These are phyloP conservation scores for Poeciliopsis prolifica DNA, from an alignment of 2,113 vertebrate species.

Conservation along the genomic window DNA sequence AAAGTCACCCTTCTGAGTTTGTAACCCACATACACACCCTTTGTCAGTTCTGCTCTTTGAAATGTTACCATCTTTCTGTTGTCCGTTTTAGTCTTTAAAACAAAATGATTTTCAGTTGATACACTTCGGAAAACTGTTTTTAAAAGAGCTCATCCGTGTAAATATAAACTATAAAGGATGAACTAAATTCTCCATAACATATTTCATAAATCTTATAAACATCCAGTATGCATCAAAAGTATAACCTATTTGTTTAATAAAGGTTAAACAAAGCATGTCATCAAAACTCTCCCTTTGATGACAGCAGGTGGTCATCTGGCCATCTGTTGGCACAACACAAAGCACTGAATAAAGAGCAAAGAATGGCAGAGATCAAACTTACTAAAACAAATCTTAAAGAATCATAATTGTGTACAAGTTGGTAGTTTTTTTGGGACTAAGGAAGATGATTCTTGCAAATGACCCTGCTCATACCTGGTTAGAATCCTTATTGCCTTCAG, in stretches of 20 bases:
- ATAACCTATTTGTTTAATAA: constrained; percentile 32
- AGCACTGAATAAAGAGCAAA: constrained; percentile 12
- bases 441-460: too few relatives aligned
- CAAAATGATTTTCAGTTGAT: neutral
- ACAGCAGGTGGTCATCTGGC: constrained; percentile 34
- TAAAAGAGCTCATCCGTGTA: neutral
- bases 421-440: too few relatives aligned
- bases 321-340: constrained; percentile 57
- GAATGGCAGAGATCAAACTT: constrained; percentile 11
- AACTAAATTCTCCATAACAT: constrained; percentile 8
- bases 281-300: constrained; percentile 46
- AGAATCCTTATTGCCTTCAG: neutral
- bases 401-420: too few relatives aligned
- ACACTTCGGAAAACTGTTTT: neutral
- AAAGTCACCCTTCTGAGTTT: too few relatives aligned
- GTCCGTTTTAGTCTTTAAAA: constrained; percentile 19
- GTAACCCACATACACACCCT: too few relatives aligned
- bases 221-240: neutral
- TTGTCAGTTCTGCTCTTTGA: too few relatives aligned
- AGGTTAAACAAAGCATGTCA: constrained; percentile 37
- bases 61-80: neutral
- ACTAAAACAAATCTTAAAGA: neutral
- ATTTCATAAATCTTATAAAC: neutral
- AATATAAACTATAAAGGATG: neutral
- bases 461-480: neutral